Evolutionary conservation across 2,113 vertebrate genomes (phyloP).

Genomic region (Empidonax traillii): DNA sequence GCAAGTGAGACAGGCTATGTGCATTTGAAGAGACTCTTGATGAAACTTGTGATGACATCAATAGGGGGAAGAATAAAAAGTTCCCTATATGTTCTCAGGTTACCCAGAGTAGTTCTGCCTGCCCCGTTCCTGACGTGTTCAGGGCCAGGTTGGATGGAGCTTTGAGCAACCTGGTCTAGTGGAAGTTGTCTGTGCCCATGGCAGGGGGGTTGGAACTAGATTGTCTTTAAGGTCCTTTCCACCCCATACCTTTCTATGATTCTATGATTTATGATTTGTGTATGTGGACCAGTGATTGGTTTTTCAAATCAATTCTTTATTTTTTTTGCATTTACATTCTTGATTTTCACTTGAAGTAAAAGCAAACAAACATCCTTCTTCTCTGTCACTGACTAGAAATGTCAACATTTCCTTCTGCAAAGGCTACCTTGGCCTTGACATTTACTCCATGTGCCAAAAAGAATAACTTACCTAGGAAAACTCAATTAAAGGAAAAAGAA

Average conservation of each 20-base stretch:
- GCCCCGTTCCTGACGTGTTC: not conserved
- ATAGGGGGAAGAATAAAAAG: not conserved
- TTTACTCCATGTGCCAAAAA: not conserved
- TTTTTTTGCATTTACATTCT: not conserved
- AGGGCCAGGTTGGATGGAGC: not conserved
- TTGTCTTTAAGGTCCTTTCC: not conserved
- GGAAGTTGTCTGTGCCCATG: not conserved
- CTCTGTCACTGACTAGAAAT: not conserved
- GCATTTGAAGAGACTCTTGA: not conserved
- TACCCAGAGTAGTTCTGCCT: not conserved
- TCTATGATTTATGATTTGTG: not conserved
- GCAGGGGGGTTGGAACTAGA: not conserved
- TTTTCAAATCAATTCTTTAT: not conserved
- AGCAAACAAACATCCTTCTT: not conserved
- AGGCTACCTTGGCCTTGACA: not conserved
- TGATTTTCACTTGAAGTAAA: not conserved
- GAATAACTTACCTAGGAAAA: not conserved
- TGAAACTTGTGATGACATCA: not conserved
- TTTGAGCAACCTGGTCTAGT: not conserved
- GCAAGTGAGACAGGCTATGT: not conserved
- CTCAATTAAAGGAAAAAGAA: not conserved
- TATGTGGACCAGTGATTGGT: not conserved
- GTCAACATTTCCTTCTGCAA: not conserved
- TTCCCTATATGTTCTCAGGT: not conserved
- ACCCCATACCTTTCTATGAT: not conserved